Base-by-base conservation (phyloP, 1,140 invertebrate genomes). In the Sycobia sp. region DNA sequence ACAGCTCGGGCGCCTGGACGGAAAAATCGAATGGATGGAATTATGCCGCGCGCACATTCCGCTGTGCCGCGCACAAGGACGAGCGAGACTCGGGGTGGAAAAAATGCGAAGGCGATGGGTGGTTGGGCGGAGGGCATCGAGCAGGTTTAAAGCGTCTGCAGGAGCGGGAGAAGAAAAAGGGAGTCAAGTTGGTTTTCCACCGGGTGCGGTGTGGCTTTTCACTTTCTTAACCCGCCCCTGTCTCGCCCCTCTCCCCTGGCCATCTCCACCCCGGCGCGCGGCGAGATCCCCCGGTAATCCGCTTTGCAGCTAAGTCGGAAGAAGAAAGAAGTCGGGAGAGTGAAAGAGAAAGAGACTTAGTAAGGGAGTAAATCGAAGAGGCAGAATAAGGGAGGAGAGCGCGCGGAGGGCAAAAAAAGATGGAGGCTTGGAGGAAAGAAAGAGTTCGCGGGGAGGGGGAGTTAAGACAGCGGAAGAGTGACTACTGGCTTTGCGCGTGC, bases 231-330 rank as follows among this genome's bases (percentile, higher is more conserved):
- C n/a, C n/a, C n/a, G n/a, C n/a, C n/a, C n/a, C n/a, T n/a, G n/a
- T n/a, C n/a, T n/a, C n/a, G n/a, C n/a, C n/a, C n/a, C n/a, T n/a
- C n/a, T n/a, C n/a, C n/a, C n/a, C n/a, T n/a, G n/a, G n/a, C n/a
- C n/a, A n/a, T n/a, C n/a, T n/a, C n/a, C n/a, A n/a, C n/a, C 34
- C n/a, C 53, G n/a, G 18, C 36, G 51, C 50, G 50, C 56, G n/a
- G 10, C 41, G 22, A 62, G 50, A 62, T 62, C 59, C 59, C n/a
- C n/a, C 8, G 10, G 43, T 62, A 62, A 62, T 62, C 61, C 61
- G 61, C 61, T 56, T 62, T 62, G 23, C 43, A 50, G 44, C 53
- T 41, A 56, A 53, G 50, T 54, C 32, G 25, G 16, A 18, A 46
- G 47, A n/a, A 39, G 11, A 41, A n/a, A n/a, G n/a, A n/a, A n/a